phyloP scores from a whole-genome alignment of 1,140 invertebrate species.

The Papilio polyxenes region DNA sequence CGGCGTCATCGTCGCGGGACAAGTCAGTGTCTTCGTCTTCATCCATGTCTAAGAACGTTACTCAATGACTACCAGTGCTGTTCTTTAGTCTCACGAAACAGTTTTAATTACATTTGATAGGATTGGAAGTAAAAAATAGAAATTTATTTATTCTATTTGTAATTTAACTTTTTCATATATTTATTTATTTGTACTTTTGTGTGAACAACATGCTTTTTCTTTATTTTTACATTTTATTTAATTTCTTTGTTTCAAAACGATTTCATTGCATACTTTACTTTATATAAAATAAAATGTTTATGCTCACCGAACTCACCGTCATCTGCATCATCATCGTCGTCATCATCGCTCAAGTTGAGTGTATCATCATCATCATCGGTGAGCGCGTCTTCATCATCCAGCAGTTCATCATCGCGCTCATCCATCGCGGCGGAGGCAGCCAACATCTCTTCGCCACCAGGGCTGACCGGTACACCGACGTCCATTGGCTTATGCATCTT shows the following conservation, averaged over 20 bases:
- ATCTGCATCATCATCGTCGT: constrained; percentile 83
- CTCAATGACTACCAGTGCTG: background rate
- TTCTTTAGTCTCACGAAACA: background rate
- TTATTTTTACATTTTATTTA: too few species aligned
- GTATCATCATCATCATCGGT: constrained; percentile 87
- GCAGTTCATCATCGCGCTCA: constrained; percentile 82
- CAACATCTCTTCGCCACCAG: constrained; percentile 83
- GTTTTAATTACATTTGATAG: too few species aligned
- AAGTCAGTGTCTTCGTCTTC: constrained; percentile 75
- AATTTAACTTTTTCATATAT: too few species aligned
- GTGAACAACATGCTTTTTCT: too few species aligned
- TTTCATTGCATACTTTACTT: background rate
- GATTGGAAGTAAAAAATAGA: too few species aligned
- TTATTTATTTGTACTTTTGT: too few species aligned
- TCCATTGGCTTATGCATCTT: constrained; percentile 86
- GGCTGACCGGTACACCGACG: constrained; percentile 82
- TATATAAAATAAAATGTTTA: background rate
- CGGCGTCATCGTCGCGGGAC: constrained; percentile 79
- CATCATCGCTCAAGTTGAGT: constrained; percentile 84
- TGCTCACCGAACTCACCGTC: constrained; percentile 57
- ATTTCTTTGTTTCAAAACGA: background rate
- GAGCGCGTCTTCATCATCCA: constrained; percentile 84
- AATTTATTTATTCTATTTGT: too few species aligned
- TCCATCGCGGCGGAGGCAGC: constrained; percentile 81
- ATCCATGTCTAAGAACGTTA: constrained; percentile 65